Percentiles rank a stretch among this genome's conserved stretches.
phyloP scores from a whole-genome alignment of 1,140 invertebrate species.

The Battus philenor region DNA sequence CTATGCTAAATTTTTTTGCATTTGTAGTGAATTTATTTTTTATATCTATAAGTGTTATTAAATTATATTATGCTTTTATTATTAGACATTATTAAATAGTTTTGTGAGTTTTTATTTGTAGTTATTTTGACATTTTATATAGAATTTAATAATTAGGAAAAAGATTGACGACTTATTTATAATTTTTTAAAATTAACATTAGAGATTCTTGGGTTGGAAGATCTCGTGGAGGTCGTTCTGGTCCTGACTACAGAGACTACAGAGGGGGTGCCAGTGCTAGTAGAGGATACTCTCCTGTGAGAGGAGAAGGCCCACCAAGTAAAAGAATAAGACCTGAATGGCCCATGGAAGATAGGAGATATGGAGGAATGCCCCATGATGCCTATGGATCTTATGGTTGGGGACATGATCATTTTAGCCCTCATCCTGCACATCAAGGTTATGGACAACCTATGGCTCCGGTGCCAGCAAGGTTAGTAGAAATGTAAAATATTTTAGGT shows the following conservation, averaged over 20 bases:
- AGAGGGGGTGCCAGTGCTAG: slow-evolving; percentile 75
- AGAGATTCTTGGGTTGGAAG: slow-evolving; percentile 32
- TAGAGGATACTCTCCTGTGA: slow-evolving; percentile 84
- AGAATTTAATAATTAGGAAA: too few relatives aligned
- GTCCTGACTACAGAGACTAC: slow-evolving; percentile 84
- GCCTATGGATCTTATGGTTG: slow-evolving; percentile 73
- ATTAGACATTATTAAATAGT: too few relatives aligned
- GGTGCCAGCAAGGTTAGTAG: slow-evolving; percentile 60
- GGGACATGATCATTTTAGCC: slow-evolving; percentile 72
- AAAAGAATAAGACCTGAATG: slow-evolving; percentile 89
- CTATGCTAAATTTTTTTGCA: too few relatives aligned
- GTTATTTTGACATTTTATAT: too few relatives aligned
- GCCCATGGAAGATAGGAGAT: slow-evolving; percentile 75
- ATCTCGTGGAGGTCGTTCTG: slow-evolving; percentile 66
- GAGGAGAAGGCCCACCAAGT: slow-evolving; percentile 86
- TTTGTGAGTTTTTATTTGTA: too few relatives aligned
- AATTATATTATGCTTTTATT: too few relatives aligned
- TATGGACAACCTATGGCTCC: slow-evolving; percentile 71
- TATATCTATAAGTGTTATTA: too few relatives aligned
- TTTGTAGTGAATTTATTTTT: too few relatives aligned
- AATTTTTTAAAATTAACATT: slow-evolving; percentile 9
- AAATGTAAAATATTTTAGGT: not conserved
- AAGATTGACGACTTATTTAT: too few relatives aligned
- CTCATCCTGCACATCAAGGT: slow-evolving; percentile 70
- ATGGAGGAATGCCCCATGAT: slow-evolving; percentile 69